Evolutionary conservation across 2,888 invertebrate species (phyloP).

Genomic region (Chrysolina haemoptera): DNA sequence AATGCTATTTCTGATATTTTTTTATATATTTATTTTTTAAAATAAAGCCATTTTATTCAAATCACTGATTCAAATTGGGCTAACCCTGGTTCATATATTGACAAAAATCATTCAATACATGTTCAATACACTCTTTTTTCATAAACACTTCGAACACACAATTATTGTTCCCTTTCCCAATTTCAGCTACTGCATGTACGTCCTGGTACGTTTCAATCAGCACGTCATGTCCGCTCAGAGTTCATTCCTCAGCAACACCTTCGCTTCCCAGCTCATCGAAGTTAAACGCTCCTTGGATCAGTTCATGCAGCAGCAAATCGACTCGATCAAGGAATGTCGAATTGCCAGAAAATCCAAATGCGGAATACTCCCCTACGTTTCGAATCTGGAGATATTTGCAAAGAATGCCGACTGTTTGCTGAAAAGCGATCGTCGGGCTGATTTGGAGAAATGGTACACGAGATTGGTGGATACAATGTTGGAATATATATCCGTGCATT

Average conservation of each 20-base stretch:
- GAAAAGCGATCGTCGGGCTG: slow-evolving; percentile 88
- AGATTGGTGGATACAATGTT: slow-evolving; percentile 87
- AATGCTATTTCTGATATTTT: no score
- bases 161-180: background rate
- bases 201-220: slow-evolving; percentile 91
- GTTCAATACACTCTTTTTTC: no score
- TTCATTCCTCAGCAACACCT: slow-evolving; percentile 89
- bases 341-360: slow-evolving; percentile 84
- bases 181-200: slow-evolving; percentile 92
- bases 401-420: slow-evolving; percentile 90
- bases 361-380: slow-evolving; percentile 91
- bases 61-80: no score
- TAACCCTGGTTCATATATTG: no score
- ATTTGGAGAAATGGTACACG: slow-evolving; percentile 93
- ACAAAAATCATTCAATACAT: no score
- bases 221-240: slow-evolving; percentile 94
- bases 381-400: slow-evolving; percentile 92
- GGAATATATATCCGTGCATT: slow-evolving; percentile 84
- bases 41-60: no score
- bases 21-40: no score
- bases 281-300: slow-evolving; percentile 93
- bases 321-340: slow-evolving; percentile 84
- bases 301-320: slow-evolving; percentile 88
- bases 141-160: no score
- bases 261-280: slow-evolving; percentile 88